Percentiles rank a stretch among this genome's conserved stretches.
Conservation (phyloP, 2,113 vertebrate genomes). For the Corythaeola cristata region DNA sequence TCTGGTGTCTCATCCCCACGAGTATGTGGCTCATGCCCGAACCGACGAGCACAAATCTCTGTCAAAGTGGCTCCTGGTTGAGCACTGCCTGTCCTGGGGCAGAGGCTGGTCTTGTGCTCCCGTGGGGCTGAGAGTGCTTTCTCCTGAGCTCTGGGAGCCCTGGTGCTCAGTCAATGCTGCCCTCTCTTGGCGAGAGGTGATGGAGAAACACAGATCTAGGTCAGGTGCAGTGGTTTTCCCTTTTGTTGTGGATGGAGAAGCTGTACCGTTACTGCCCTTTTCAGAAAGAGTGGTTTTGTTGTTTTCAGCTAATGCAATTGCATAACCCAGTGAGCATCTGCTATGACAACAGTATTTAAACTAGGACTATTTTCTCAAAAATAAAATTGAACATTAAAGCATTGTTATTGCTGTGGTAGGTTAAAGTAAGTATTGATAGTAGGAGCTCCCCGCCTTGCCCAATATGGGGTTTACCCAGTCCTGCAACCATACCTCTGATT, state of each 20-base stretch:
- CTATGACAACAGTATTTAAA: background rate
- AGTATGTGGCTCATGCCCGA: background rate
- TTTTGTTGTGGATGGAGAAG: background rate
- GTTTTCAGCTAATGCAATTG: accelerated
- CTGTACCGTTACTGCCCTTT: background rate
- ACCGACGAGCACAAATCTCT: background rate
- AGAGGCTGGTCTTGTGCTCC: background rate
- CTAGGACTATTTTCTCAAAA: background rate
- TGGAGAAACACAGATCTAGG: background rate
- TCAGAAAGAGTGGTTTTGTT: background rate
- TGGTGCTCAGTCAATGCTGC: background rate
- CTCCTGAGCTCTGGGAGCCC: background rate
- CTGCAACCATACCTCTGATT: background rate
- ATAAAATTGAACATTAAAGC: background rate
- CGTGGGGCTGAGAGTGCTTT: accelerated
- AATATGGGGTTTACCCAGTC: background rate
- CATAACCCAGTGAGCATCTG: background rate
- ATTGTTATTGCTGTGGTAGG: background rate
- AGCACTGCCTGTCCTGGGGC: background rate
- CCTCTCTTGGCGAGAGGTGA: constrained; percentile 25
- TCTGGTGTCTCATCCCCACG: background rate
- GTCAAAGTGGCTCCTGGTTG: background rate
- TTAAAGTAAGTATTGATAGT: background rate
- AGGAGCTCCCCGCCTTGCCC: background rate
- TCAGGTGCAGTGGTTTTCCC: background rate